Evolutionary conservation across 2,797 vertebrate species (phyloP).

Genomic region (Sternarchorhynchus goeldii): DNA sequence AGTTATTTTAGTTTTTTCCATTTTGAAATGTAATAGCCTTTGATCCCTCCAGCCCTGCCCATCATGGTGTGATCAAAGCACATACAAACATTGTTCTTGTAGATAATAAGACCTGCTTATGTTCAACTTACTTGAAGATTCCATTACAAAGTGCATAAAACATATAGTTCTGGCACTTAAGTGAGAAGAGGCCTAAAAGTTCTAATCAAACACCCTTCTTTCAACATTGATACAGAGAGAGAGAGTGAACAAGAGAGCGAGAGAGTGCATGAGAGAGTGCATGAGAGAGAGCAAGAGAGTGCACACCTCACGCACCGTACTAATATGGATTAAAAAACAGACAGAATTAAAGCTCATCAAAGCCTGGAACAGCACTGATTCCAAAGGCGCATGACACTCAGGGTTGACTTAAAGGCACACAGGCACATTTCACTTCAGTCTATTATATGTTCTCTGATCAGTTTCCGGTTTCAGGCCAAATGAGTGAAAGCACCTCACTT

Average conservation of each 20-base stretch:
- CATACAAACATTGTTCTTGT: background rate
- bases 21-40: background rate
- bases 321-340: slow-evolving; percentile 44
- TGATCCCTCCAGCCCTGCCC: background rate
- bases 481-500: slow-evolving; percentile 46
- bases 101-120: background rate
- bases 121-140: background rate
- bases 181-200: background rate
- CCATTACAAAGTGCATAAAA: background rate
- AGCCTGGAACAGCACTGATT: slow-evolving; percentile 30
- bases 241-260: background rate
- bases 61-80: background rate
- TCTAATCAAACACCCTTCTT: background rate
- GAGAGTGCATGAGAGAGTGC: background rate
- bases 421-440: slow-evolving; percentile 53
- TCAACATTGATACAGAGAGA: background rate
- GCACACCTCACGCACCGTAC: slow-evolving; percentile 25
- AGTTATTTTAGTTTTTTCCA: no score
- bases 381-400: slow-evolving; percentile 46
- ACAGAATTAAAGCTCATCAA: slow-evolving; percentile 46
- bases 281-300: background rate
- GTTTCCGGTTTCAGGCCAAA: slow-evolving; percentile 51
- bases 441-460: slow-evolving; percentile 54
- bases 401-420: slow-evolving; percentile 45
- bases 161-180: background rate